These are phyloP conservation scores for Hypotaenidia okinawae DNA, from an alignment of 2,797 vertebrate species.

Conservation along the genomic window DNA sequence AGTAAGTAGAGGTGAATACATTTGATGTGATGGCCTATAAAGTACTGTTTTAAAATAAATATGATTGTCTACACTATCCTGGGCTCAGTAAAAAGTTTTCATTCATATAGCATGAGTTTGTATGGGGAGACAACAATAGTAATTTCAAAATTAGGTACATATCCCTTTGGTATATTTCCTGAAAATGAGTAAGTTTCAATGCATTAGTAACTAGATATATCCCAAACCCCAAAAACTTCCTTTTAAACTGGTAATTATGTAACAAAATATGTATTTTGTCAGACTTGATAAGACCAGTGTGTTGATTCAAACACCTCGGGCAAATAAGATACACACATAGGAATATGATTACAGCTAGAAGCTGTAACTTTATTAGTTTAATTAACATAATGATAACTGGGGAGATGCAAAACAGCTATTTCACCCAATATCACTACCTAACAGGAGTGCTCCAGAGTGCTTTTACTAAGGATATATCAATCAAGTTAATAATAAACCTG, in stretches of 20 bases:
- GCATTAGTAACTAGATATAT: background rate
- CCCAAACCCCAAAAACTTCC: background rate
- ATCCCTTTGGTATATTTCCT: background rate
- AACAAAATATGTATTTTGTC: background rate
- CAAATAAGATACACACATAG: conserved; percentile 12
- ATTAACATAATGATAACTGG: conserved; percentile 59
- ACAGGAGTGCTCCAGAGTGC: background rate
- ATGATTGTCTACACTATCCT: background rate
- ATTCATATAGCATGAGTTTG: background rate
- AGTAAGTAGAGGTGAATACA: background rate
- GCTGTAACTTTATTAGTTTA: conserved; percentile 44
- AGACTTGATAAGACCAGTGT: conserved; percentile 7
- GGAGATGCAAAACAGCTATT: conserved; percentile 34
- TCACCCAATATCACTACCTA: conserved; percentile 17
- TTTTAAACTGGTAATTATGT: background rate
- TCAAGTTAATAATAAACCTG: background rate
- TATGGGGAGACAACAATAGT: background rate
- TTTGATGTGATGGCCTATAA: background rate
- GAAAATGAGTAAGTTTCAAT: background rate
- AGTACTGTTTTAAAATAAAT: background rate
- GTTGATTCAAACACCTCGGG: conserved; percentile 12
- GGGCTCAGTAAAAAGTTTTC: background rate
- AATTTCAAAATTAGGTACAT: background rate
- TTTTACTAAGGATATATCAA: conserved; percentile 30
- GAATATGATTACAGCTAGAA: conserved; percentile 18